These are phyloP conservation scores for Eulithis testata DNA, from an alignment of 2,888 invertebrate genomes.

Conservation along the genomic window DNA sequence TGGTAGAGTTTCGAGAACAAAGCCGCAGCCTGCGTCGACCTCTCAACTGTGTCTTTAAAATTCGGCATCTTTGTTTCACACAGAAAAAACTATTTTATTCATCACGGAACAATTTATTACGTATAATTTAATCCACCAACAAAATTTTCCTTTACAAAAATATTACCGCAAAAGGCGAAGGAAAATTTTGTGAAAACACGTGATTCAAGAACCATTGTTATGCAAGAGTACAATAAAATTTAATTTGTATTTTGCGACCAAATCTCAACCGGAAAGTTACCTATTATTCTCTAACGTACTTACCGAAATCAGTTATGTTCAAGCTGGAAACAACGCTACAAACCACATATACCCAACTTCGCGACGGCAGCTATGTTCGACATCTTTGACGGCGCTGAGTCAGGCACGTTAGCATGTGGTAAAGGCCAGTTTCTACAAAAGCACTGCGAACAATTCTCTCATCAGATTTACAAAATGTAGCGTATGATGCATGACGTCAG, in stretches of 20 bases:
- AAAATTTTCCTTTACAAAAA: too few species aligned
- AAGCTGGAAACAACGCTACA: conserved; percentile 21
- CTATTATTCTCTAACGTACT: conserved; percentile 28
- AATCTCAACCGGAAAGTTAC: conserved; percentile 13
- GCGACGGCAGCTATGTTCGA: conserved; percentile 38
- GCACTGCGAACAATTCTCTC: conserved; percentile 23
- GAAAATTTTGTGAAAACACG: neutral
- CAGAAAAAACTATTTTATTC: too few species aligned
- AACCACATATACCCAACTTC: conserved; percentile 33
- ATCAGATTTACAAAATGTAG: too few species aligned
- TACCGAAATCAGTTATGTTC: conserved; percentile 26
- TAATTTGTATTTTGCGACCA: neutral
- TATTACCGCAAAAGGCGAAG: neutral
- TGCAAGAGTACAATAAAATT: too few species aligned
- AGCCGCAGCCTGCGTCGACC: conserved; percentile 65
- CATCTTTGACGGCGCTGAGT: conserved; percentile 45
- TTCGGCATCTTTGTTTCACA: too few species aligned
- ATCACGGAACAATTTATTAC: too few species aligned
- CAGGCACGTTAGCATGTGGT: conserved; percentile 55
- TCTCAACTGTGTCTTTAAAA: too few species aligned
- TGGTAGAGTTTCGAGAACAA: conserved; percentile 74
- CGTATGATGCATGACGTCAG: too few species aligned
- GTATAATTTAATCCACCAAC: too few species aligned
- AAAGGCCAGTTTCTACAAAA: conserved; percentile 12
- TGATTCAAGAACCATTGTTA: neutral